Base-by-base conservation (phyloP, 2,113 vertebrate species). In the Ochotona curzoniae region DNA sequence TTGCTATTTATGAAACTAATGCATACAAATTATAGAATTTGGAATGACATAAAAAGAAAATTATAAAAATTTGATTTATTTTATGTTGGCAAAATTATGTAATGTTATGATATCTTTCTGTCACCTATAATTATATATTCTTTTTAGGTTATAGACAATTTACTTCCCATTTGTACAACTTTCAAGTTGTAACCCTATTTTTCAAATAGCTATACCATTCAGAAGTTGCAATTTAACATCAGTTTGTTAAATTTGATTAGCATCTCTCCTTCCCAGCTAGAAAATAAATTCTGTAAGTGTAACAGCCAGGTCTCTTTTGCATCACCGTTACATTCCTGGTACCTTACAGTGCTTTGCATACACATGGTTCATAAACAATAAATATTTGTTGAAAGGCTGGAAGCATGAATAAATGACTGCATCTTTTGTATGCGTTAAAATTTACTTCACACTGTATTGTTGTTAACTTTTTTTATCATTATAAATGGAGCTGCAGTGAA, bases 181-280 rank as follows among this genome's bases (percentile, higher is more conserved):
- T 92, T 96, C 69, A 94, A 67, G 66, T 85, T 85, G 88, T 82
- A 89, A 88, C 15, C 32, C 90, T 91, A 44, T 86, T 92, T 94
- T 95, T 47, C 38, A 91, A 85, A 75, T 91, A 51, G 7, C 30
- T 84, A 6, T 2, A 86, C 2, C 3, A 26, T 89, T 93, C 70
- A 75, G 38, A 82, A 8, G 3, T 30, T 90, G 30, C 35, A 87
- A 26, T 81, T 93, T 94, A 79, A 47, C 10, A 89, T 67, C 75
- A 63, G 13, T 51, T 73, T 93, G 8, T 81, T 81, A 69, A 89
- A 89, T 89, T 89, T 95, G 82, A 84, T 87, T 92, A 90, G 87
- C 44, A 18, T 63, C 23, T 89, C 18, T 83, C 30, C 17, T 84
- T 5, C 0, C n/a, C 51, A 94, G 26, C 5, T 87, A n/a, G 54